phyloP scores from a whole-genome alignment of 2,113 vertebrate species.

The Numenius arquata region DNA sequence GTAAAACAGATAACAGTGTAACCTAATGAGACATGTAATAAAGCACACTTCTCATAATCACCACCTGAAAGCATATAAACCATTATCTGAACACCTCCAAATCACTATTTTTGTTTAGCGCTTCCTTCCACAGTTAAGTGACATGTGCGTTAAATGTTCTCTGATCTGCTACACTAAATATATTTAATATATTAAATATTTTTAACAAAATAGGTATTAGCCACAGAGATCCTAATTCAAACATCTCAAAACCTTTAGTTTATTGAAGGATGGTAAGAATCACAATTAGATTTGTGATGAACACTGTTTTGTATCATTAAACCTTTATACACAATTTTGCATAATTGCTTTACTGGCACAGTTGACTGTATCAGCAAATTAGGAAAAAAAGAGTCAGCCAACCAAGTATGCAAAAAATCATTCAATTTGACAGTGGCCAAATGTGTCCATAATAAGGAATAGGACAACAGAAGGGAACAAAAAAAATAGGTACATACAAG shows the following conservation, averaged over 20 bases:
- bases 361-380: constrained; percentile 37
- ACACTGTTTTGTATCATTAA: constrained; percentile 52
- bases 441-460: not conserved
- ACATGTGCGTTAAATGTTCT: not conserved
- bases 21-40: constrained; percentile 42
- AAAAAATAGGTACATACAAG: not conserved
- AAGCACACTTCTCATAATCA: constrained; percentile 8
- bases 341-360: constrained; percentile 51
- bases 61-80: not conserved
- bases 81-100: not conserved
- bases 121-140: not conserved
- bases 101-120: not conserved
- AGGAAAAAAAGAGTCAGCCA: not conserved
- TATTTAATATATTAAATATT: no score
- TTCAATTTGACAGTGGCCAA: constrained; percentile 25
- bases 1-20: not conserved
- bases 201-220: not conserved
- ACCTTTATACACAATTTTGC: constrained; percentile 31
- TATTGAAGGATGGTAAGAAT: constrained; percentile 11
- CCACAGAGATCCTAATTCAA: not conserved
- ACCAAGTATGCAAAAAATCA: constrained; percentile 30
- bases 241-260: not conserved
- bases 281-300: constrained; percentile 47
- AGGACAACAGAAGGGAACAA: not conserved
- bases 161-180: not conserved